Evolutionary conservation across 2,888 invertebrate species (phyloP).

Genomic region (Noctuana brunneofusca): DNA sequence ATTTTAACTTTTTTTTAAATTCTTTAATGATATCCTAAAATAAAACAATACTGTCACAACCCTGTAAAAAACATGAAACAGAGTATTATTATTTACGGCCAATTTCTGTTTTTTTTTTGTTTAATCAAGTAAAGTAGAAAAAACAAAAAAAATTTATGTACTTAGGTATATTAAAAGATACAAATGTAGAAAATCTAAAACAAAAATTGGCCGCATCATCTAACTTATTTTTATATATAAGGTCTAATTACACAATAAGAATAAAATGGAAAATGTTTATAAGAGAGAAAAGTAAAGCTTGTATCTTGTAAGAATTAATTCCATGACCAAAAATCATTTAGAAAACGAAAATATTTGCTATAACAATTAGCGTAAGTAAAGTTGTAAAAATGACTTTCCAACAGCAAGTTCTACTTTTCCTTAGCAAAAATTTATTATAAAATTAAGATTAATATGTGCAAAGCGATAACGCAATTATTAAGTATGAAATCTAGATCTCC

Average conservation of each 20-base stretch:
- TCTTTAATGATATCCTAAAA: not conserved
- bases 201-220: not conserved
- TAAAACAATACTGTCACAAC: not conserved
- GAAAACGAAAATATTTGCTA: not conserved
- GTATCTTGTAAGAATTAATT: not conserved
- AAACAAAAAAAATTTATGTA: no score
- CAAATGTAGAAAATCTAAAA: not conserved
- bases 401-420: not conserved
- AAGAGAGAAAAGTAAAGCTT: not conserved
- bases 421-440: not conserved
- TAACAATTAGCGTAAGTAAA: not conserved
- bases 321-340: no score
- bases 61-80: not conserved
- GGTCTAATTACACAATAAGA: not conserved
- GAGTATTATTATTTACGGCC: not conserved
- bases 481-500: no score
- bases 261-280: not conserved
- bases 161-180: no score
- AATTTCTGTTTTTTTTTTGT: not conserved
- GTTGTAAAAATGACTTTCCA: not conserved
- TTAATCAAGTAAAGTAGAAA: not conserved
- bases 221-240: not conserved
- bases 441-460: not conserved
- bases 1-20: no score
- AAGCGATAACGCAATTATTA: not conserved